Evolutionary conservation across 2,113 vertebrate species (phyloP).

Genomic region (Tragelaphus buxtoni): DNA sequence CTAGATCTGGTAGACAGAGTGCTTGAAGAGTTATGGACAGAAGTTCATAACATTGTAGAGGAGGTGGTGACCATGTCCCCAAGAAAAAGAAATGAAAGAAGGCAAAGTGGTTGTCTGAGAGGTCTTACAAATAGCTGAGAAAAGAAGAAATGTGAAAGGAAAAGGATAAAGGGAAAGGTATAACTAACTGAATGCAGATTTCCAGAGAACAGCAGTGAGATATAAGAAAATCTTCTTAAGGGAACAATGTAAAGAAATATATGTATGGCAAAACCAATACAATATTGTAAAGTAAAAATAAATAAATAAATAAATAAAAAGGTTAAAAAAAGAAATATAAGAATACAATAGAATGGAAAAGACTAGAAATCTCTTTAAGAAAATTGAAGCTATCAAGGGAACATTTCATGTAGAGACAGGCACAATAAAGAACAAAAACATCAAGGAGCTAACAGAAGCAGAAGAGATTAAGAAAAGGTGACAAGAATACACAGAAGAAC

Average conservation of each 20-base stretch:
- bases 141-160: background rate
- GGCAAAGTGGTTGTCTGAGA: background rate
- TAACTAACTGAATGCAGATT: background rate
- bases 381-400: background rate
- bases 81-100: background rate
- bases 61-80: background rate
- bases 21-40: background rate
- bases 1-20: background rate
- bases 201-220: background rate
- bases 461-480: background rate
- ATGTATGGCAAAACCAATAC: background rate
- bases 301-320: too few species aligned
- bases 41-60: background rate
- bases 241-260: background rate
- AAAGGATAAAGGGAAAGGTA: background rate
- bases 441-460: background rate
- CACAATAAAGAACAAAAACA: background rate
- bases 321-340: background rate
- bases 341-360: background rate
- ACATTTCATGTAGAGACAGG: background rate
- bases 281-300: too few species aligned
- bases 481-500: background rate
- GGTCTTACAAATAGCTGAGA: background rate
- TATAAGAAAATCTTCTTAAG: background rate
- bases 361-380: background rate